A percentile compares a stretch with the other conserved stretches of the same genome.
Conservation (phyloP, 2,888 invertebrate genomes). For the Troides helena region DNA sequence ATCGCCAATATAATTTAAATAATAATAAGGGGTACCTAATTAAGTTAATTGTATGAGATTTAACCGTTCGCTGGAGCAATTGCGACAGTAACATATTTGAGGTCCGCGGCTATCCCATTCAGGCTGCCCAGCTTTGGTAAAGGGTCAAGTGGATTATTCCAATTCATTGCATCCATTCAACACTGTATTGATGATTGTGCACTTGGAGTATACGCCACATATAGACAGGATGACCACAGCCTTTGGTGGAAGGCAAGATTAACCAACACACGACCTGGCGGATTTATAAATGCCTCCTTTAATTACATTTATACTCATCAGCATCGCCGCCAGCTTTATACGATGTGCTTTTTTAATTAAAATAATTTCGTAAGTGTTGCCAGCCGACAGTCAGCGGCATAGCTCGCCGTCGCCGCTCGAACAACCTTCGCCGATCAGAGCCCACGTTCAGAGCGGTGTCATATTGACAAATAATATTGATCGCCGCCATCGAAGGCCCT, state of each 20-base stretch:
- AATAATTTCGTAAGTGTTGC: slow-evolving; percentile 6
- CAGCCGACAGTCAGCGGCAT: neutral
- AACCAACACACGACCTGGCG: no score
- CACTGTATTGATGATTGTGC: slow-evolving; percentile 32
- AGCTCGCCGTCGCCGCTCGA: slow-evolving; percentile 3
- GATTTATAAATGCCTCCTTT: no score
- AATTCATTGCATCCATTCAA: slow-evolving; percentile 35
- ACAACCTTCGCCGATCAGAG: slow-evolving; percentile 20
- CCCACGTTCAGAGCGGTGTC: slow-evolving; percentile 15
- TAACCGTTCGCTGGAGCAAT: neutral
- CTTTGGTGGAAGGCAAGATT: neutral
- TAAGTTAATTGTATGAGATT: slow-evolving; percentile 16
- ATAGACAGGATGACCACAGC: no score
- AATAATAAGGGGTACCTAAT: slow-evolving; percentile 5
- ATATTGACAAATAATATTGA: slow-evolving; percentile 30
- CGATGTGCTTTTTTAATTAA: slow-evolving; percentile 9
- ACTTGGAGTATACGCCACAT: neutral
- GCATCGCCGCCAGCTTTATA: neutral
- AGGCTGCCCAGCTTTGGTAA: slow-evolving; percentile 30
- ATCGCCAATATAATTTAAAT: neutral
- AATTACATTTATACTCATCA: no score
- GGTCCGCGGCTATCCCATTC: slow-evolving; percentile 33
- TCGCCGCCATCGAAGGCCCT: slow-evolving; percentile 28
- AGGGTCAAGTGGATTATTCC: slow-evolving; percentile 35
- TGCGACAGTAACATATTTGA: slow-evolving; percentile 5